Evolutionary conservation across 2,888 invertebrate genomes (phyloP).

Genomic region (Calliopum simillimum): DNA sequence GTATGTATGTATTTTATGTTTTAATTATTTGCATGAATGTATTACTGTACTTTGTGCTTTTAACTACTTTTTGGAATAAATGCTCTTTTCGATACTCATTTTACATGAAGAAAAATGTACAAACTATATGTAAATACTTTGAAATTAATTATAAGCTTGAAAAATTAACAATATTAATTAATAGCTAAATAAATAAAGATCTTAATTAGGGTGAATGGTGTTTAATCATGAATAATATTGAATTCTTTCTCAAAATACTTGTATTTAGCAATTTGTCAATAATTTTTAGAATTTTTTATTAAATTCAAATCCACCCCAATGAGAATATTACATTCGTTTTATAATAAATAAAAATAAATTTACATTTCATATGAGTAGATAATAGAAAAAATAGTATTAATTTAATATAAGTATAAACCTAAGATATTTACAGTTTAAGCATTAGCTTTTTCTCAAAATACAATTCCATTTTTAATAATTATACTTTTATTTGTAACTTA

Average conservation of each 20-base stretch:
- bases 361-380: background rate
- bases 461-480: no score
- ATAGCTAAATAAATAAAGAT: no score
- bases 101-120: conserved; percentile 33
- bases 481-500: no score
- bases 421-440: no score
- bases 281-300: no score
- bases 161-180: background rate
- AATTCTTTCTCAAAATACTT: no score
- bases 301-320: background rate
- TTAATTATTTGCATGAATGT: conserved; percentile 14
- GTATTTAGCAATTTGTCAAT: no score
- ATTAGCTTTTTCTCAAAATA: no score
- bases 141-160: background rate
- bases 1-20: background rate
- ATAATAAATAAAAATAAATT: background rate
- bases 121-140: background rate
- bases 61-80: conserved; percentile 44
- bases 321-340: background rate
- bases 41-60: conserved; percentile 10
- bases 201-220: no score
- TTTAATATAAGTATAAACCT: no score
- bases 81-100: conserved; percentile 34
- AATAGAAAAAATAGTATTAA: no score
- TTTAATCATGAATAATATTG: no score